Conservation (phyloP, 2,113 vertebrate genomes). For the Chaenogobius annularis region DNA sequence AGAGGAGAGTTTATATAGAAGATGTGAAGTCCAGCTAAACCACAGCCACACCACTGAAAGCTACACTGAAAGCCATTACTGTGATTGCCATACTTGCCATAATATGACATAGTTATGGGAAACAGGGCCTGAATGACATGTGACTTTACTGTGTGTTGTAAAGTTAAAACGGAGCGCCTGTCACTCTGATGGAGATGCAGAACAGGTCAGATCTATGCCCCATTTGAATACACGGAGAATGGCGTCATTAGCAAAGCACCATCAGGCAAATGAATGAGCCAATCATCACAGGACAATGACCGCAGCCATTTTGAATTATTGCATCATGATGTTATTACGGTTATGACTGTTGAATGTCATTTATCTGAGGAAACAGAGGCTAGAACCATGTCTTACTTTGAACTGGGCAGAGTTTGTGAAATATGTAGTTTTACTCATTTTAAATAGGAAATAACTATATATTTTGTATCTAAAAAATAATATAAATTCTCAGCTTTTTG, state of each 20-base stretch:
- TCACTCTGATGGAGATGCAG: conserved; percentile 23
- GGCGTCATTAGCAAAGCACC: conserved; percentile 7
- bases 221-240: conserved; percentile 13
- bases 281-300: conserved; percentile 4
- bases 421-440: neutral
- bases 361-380: neutral
- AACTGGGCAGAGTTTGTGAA: neutral
- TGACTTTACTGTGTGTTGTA: conserved; percentile 38
- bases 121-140: conserved; percentile 44
- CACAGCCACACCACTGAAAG: conserved; percentile 25
- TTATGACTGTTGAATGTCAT: neutral
- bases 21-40: conserved; percentile 22
- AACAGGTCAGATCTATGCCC: neutral
- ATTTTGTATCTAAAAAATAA: no score
- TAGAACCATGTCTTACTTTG: neutral
- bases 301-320: neutral
- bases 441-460: no score
- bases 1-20: neutral
- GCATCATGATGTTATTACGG: neutral
- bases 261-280: conserved; percentile 2
- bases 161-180: conserved; percentile 30
- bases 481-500: no score
- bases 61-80: conserved; percentile 43
- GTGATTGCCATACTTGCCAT: conserved; percentile 45
- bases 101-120: conserved; percentile 54